Conservation (phyloP, 2,113 vertebrate species). For the Excalfactoria chinensis region DNA sequence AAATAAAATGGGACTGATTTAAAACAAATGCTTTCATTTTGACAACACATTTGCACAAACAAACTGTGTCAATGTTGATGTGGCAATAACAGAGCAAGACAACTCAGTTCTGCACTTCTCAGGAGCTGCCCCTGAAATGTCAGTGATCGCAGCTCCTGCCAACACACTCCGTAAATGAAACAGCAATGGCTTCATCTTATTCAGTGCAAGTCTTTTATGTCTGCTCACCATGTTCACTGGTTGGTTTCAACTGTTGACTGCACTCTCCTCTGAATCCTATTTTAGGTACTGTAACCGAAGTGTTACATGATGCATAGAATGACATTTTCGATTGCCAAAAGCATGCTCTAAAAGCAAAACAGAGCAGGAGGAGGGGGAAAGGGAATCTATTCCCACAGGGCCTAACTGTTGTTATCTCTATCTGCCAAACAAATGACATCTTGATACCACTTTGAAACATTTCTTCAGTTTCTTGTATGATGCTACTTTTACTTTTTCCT, state of each 20-base stretch:
- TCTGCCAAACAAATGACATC: slow-evolving; percentile 34
- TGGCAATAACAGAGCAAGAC: slow-evolving; percentile 59
- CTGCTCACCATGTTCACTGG: background rate
- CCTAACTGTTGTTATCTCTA: slow-evolving; percentile 39
- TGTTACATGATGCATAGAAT: slow-evolving; percentile 20
- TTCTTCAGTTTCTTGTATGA: slow-evolving; percentile 18
- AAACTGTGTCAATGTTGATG: slow-evolving; percentile 69
- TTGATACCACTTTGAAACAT: slow-evolving; percentile 56
- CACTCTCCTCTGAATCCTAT: slow-evolving; percentile 18
- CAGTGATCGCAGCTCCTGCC: slow-evolving; percentile 33
- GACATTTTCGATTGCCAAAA: slow-evolving; percentile 63
- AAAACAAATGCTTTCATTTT: slow-evolving; percentile 74
- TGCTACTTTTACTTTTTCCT: slow-evolving; percentile 19
- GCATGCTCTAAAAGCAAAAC: slow-evolving; percentile 51
- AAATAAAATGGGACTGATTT: slow-evolving; percentile 67
- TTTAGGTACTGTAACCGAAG: slow-evolving; percentile 27
- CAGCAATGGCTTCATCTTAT: background rate
- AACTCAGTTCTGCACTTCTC: slow-evolving; percentile 6
- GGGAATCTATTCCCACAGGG: background rate
- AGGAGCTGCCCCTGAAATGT: slow-evolving; percentile 40
- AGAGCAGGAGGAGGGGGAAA: slow-evolving; percentile 6
- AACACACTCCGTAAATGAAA: background rate
- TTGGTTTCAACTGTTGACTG: slow-evolving; percentile 36
- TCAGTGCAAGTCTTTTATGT: background rate
- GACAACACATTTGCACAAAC: slow-evolving; percentile 72